Evolutionary conservation across 2,888 invertebrate species (phyloP).

Genomic region (Brenthis hecate): DNA sequence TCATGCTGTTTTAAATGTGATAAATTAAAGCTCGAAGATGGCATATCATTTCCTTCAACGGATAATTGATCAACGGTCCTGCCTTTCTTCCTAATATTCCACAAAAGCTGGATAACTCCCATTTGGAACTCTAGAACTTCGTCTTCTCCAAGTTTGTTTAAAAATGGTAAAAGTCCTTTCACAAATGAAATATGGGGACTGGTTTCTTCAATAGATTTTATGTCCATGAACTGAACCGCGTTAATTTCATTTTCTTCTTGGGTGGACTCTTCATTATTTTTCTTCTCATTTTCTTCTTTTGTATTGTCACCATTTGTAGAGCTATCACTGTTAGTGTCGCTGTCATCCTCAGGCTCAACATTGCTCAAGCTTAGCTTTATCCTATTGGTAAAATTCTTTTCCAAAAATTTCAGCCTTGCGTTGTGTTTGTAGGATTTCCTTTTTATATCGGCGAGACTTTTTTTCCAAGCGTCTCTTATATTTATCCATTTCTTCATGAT

Average conservation of each 20-base stretch:
- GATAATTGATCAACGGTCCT: background rate
- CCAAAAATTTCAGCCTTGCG: conserved; percentile 23
- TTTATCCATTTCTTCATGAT: conserved; percentile 31
- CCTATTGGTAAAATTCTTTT: conserved; percentile 20
- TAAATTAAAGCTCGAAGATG: conserved; percentile 9
- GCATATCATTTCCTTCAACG: background rate
- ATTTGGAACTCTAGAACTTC: conserved; percentile 27
- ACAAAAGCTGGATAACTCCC: conserved; percentile 24
- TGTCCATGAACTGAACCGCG: conserved; percentile 5
- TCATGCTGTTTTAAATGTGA: background rate
- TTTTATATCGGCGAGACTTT: conserved; percentile 7
- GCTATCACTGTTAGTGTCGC: conserved; percentile 3
- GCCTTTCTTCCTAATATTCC: conserved; percentile 11
- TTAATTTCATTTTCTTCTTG: background rate
- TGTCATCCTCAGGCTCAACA: background rate
- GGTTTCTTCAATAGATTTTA: conserved; percentile 1
- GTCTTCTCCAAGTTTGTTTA: conserved; percentile 25
- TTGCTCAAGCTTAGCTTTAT: background rate
- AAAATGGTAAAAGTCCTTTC: conserved; percentile 19
- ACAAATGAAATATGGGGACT: conserved; percentile 26
- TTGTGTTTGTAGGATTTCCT: conserved; percentile 19
- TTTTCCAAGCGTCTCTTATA: conserved; percentile 30
- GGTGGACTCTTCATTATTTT: background rate
- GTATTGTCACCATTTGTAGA: background rate
- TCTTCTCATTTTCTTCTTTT: background rate